Base-by-base conservation (phyloP, 2,888 invertebrate genomes). In the Sepioteuthis lessoniana region DNA sequence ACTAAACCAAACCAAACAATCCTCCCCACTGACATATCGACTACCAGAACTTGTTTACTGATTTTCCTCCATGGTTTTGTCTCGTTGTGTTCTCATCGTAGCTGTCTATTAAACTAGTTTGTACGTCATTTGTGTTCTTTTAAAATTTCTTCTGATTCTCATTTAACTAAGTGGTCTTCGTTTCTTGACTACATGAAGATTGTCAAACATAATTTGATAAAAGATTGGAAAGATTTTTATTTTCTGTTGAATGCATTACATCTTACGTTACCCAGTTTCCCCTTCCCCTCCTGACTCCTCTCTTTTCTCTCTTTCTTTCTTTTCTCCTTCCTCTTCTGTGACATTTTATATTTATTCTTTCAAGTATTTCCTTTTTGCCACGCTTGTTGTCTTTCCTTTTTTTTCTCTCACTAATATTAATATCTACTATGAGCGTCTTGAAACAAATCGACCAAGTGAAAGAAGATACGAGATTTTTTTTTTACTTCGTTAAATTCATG, bases 141-240 rank as follows among this genome's bases (percentile, higher is more conserved):
- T 76, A 16, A n/a, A 76, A 16, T 76, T n/a, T 76, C n/a, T 76
- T 76, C 35, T 76, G n/a, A 16, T 76, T 16, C 19, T 76, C n/a
- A 76, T 76, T 76, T 76, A n/a, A n/a, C 76, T 76, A 76, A 76
- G 76, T 76, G 76, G n/a, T 76, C n/a, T n/a, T 35, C n/a, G 76
- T n/a, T n/a, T 10, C n/a, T 10, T 19, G 0, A n/a, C 76, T n/a
- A 16, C n/a, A 76, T n/a, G 76, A 35, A 76, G n/a, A 76, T n/a
- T 76, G 76, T 76, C 76, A 35, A 76, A 76, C 76, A n/a, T 76
- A 76, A 76, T 76, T 76, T 35, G 76, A 76, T 76, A 35, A 35
- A 76, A 76, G n/a, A 35, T 76, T 35, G 76, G 76, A n/a, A 60
- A 60, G 31, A 35, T 8, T n/a, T 35, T 76, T 76, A 42, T 42